phyloP scores from a whole-genome alignment of 1,140 invertebrate species.

The Penaeus indicus region DNA sequence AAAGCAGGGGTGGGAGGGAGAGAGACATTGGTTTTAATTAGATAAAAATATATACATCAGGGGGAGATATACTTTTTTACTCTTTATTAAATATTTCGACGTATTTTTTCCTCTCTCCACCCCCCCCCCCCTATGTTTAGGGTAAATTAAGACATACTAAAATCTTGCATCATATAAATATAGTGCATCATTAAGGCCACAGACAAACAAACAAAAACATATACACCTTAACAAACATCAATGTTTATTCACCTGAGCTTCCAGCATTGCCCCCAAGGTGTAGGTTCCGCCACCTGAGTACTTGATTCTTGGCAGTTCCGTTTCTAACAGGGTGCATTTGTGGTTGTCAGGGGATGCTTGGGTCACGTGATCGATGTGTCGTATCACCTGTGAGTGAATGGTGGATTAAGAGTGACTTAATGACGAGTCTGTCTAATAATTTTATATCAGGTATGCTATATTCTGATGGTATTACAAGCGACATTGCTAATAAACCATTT shows the following conservation, averaged over 20 bases:
- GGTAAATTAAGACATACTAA: no score
- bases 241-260: constrained; percentile 74
- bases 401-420: neutral
- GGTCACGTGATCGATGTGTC: constrained; percentile 78
- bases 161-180: no score
- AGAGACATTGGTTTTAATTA: no score
- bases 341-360: constrained; percentile 71
- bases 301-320: constrained; percentile 75
- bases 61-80: no score
- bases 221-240: constrained; percentile 17
- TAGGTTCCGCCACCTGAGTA: constrained; percentile 80
- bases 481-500: no score
- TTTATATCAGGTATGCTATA: neutral
- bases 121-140: no score
- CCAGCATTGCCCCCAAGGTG: constrained; percentile 78
- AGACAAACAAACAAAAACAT: neutral
- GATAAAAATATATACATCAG: no score
- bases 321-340: constrained; percentile 78
- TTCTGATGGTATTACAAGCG: no score
- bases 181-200: neutral
- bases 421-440: neutral
- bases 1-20: no score
- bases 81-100: no score
- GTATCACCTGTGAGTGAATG: constrained; percentile 69
- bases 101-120: no score